Evolutionary conservation across 2,113 vertebrate genomes (phyloP).

Genomic region (Rhea pennata): DNA sequence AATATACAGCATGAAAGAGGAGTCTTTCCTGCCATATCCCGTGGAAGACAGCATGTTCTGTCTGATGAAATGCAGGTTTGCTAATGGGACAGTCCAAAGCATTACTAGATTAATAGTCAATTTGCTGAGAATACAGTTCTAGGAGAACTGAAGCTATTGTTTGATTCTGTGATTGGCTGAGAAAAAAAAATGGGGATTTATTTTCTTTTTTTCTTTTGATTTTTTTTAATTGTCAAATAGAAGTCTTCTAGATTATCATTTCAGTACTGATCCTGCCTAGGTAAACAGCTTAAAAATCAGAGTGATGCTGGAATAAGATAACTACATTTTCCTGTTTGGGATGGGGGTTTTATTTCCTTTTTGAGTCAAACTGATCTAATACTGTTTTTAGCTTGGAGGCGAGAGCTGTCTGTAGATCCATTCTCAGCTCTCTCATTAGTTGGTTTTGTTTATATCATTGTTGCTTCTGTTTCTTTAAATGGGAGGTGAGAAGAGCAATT

Average conservation of each 20-base stretch:
- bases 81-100: neutral
- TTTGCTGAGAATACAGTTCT: neutral
- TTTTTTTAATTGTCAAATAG: neutral
- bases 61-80: conserved; percentile 14
- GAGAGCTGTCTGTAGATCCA: neutral
- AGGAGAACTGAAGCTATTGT: neutral
- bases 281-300: neutral
- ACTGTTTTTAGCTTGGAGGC: neutral
- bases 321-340: neutral
- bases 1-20: neutral
- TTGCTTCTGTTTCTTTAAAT: neutral
- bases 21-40: neutral
- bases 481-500: neutral
- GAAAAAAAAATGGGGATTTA: neutral
- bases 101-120: neutral
- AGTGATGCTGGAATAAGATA: neutral
- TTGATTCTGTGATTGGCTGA: neutral
- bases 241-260: neutral
- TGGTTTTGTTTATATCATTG: neutral
- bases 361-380: neutral
- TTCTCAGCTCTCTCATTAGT: neutral
- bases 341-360: neutral
- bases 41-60: neutral
- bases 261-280: neutral
- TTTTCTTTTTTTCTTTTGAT: too few relatives aligned